Base-by-base conservation (phyloP, 2,113 vertebrate species). In the Phoxinus phoxinus region DNA sequence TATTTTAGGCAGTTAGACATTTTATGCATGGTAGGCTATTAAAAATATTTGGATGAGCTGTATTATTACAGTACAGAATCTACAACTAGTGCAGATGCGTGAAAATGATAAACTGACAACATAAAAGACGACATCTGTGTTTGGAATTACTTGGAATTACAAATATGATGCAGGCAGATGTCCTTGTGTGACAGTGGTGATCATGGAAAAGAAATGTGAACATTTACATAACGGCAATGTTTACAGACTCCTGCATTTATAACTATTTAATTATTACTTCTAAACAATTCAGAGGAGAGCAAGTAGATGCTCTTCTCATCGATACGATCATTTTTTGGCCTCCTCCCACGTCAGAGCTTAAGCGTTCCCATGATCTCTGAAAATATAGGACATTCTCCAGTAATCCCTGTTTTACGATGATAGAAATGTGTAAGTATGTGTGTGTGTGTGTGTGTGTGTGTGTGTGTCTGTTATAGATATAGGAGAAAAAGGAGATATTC, bases 381-480 rank as follows among this genome's bases (percentile, higher is more conserved):
- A 83, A 83, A 83, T 83, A 83, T 83, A 83, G 81, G 81, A 72
- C 81, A 83, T 35, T 83, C 81, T 72, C 67, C 7, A 15, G 13
- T 83, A 83, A 83, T 83, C 81, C 81, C 81, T 56, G 81, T 72
- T 71, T 83, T 72, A 72, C 10, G 9, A 48, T 51, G 44, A 81
- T 81, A 61, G 79, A 51, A 81, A 81, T 41, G 15, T 63, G n/a
- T 46, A 63, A 59, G 37, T 84, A 9, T 75, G n/a, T 71, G 8
- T 84, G 32, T 1, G 11, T 74, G 11, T 56, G 35, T 27, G 25
- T 27, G 0, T 69, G 12, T 17, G 5, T 67, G 17, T 83, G 44
- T 35, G 9, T 41, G 81, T 35, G 13, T 53, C 1, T 51, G 25
- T 75, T 75, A 51, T 75, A 44, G 23, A 74, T 12, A 74, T 25